Percentiles rank a stretch among this genome's conserved stretches.
These are phyloP conservation scores for Brachymystax lenok DNA, from an alignment of 2,797 vertebrate genomes.

Conservation along the genomic window DNA sequence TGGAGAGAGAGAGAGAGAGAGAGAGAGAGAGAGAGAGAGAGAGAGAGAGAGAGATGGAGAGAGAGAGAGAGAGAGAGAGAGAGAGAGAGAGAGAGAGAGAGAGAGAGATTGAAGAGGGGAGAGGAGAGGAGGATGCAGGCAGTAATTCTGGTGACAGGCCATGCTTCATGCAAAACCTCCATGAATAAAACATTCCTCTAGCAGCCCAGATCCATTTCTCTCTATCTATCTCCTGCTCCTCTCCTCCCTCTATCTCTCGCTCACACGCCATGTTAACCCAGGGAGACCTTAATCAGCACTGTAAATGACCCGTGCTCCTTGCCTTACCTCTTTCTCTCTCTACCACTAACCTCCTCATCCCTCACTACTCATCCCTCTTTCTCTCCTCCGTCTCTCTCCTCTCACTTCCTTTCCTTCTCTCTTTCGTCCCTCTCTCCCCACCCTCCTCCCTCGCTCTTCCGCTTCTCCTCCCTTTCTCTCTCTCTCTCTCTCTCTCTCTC, in stretches of 20 bases:
- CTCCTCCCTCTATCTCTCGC: conserved; percentile 62
- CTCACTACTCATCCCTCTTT: neutral
- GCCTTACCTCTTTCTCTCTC: conserved; percentile 42
- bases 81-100: conserved; percentile 33
- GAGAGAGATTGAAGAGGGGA: conserved; percentile 33
- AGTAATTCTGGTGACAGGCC: conserved; percentile 73
- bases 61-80: conserved; percentile 68
- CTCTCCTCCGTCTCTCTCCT: neutral
- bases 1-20: too few relatives aligned
- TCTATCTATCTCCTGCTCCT: conserved; percentile 27
- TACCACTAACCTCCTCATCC: neutral
- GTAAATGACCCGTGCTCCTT: conserved; percentile 77
- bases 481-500: neutral
- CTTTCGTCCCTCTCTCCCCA: neutral
- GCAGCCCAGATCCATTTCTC: conserved; percentile 67
- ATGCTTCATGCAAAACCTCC: conserved; percentile 77
- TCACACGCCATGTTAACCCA: conserved; percentile 73
- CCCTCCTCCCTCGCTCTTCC: neutral
- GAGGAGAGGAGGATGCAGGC: conserved; percentile 53
- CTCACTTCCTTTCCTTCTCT: neutral
- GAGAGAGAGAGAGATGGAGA: conserved; percentile 49
- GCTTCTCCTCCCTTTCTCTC: neutral
- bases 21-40: neutral
- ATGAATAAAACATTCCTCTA: conserved; percentile 80
- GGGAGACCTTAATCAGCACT: conserved; percentile 78